Evolutionary conservation across 1,140 invertebrate species (phyloP).

Genomic region (Calosoma granatense): DNA sequence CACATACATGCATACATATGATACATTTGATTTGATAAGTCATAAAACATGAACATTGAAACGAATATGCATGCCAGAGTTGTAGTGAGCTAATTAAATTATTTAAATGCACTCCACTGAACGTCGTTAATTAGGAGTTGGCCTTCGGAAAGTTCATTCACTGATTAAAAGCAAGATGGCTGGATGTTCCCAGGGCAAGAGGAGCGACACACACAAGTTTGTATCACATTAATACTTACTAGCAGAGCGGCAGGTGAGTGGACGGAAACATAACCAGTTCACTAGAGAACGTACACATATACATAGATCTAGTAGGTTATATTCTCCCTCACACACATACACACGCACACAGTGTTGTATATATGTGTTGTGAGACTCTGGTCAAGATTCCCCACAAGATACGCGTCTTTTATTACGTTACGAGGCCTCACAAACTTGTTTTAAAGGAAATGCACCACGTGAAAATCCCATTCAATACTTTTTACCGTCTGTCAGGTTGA

Average conservation of each 20-base stretch:
- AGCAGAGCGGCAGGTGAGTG: not conserved
- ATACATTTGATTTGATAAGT: too few relatives aligned
- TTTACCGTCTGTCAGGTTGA: not conserved
- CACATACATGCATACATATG: not conserved
- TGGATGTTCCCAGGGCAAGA: not conserved
- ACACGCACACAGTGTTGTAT: not conserved
- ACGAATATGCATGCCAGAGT: too few relatives aligned
- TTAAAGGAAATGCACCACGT: not conserved
- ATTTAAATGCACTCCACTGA: not conserved
- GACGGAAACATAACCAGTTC: slow-evolving; percentile 1
- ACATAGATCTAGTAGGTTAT: not conserved
- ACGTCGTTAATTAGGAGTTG: not conserved
- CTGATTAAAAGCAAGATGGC: slow-evolving; percentile 7
- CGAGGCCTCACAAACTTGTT: not conserved
- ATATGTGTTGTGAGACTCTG: not conserved
- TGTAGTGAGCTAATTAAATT: not conserved
- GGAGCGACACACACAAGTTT: not conserved
- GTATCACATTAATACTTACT: not conserved
- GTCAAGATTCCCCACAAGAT: not conserved
- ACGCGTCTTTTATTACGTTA: not conserved
- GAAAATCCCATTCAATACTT: not conserved
- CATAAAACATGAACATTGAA: too few relatives aligned
- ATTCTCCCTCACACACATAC: not conserved
- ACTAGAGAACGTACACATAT: not conserved
- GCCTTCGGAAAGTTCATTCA: slow-evolving; percentile 7